Conservation (phyloP, 2,797 vertebrate genomes). For the Channa striata region DNA sequence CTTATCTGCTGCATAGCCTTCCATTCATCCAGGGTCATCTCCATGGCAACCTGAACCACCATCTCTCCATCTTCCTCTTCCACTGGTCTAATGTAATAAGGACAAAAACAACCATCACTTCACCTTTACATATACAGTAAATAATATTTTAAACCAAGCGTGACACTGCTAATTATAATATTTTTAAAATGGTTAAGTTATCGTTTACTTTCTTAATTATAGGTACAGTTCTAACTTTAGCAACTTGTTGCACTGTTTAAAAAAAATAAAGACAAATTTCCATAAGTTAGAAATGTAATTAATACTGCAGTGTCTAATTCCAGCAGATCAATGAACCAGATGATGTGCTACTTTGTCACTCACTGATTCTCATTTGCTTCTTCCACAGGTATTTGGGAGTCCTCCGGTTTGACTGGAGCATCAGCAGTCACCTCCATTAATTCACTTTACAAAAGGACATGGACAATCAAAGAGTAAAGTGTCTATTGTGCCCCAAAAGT, state of each 20-base stretch:
- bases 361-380: slow-evolving; percentile 85
- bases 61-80: slow-evolving; percentile 76
- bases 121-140: neutral
- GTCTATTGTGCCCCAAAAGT: neutral
- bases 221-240: neutral
- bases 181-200: too few species aligned
- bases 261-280: neutral
- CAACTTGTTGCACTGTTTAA: neutral
- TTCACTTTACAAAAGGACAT: slow-evolving; percentile 77
- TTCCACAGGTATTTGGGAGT: slow-evolving; percentile 66
- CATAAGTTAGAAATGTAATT: neutral
- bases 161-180: neutral
- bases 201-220: too few species aligned
- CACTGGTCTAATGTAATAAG: slow-evolving; percentile 41
- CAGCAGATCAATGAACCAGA: neutral
- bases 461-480: neutral
- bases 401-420: slow-evolving; percentile 75
- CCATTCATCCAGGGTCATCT: slow-evolving; percentile 98
- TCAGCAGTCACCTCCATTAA: slow-evolving; percentile 69
- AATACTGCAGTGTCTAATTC: neutral
- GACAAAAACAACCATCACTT: neutral
- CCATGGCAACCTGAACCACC: slow-evolving; percentile 89
- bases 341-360: slow-evolving; percentile 24
- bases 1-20: slow-evolving; percentile 90
- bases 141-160: neutral